Evolutionary conservation across 2,888 invertebrate species (phyloP).

Genomic region (Physocephala rufipes): DNA sequence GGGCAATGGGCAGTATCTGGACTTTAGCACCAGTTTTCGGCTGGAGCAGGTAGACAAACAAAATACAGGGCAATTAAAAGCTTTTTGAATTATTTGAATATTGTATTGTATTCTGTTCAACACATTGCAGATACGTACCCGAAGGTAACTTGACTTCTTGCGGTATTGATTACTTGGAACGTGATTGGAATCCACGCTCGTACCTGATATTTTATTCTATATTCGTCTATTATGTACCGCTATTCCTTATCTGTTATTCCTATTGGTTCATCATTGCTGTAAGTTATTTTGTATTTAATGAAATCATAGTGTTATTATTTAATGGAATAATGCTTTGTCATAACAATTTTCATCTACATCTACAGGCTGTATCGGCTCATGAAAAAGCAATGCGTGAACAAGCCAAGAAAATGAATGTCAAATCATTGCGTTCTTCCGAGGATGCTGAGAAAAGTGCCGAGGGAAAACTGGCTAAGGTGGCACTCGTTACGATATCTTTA

Average conservation of each 20-base stretch:
- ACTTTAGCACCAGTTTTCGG: slow-evolving; percentile 86
- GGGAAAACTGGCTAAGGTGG: slow-evolving; percentile 88
- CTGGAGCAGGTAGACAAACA: slow-evolving; percentile 77
- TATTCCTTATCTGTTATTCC: slow-evolving; percentile 83
- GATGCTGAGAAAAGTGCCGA: slow-evolving; percentile 82
- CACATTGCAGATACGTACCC: slow-evolving; percentile 80
- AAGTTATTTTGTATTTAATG: slow-evolving; percentile 47
- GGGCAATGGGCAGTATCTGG: slow-evolving; percentile 81
- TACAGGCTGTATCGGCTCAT: slow-evolving; percentile 81
- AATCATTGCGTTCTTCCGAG: slow-evolving; percentile 83
- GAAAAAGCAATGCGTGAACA: slow-evolving; percentile 89
- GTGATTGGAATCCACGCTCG: slow-evolving; percentile 79
- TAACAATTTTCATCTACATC: background rate
- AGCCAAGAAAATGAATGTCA: slow-evolving; percentile 94
- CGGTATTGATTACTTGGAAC: slow-evolving; percentile 85
- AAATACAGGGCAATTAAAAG: background rate
- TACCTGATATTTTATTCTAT: slow-evolving; percentile 83
- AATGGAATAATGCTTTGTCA: background rate
- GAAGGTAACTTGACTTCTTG: slow-evolving; percentile 95
- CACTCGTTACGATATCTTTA: slow-evolving; percentile 86
- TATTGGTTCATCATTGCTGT: slow-evolving; percentile 89
- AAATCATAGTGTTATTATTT: background rate
- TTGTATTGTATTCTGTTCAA: background rate
- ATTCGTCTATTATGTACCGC: slow-evolving; percentile 80
- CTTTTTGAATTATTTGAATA: background rate